These are phyloP conservation scores for Margarornis squamiger DNA, from an alignment of 2,797 vertebrate species.

Conservation along the genomic window DNA sequence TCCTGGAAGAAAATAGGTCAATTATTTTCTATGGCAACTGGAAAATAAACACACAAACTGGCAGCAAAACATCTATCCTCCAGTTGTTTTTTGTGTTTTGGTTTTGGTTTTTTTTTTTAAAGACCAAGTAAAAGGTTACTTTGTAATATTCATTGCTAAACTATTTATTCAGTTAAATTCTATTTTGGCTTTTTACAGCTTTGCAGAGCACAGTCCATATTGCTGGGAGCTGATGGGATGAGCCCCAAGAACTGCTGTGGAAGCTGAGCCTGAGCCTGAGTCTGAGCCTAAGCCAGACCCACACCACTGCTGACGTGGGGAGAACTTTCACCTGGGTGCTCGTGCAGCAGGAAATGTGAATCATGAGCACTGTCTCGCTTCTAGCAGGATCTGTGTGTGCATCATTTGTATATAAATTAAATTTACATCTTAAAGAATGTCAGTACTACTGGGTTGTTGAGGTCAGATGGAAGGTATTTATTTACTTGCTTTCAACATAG, in stretches of 20 bases:
- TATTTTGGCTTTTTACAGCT: conserved; percentile 37
- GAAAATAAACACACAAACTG: conserved; percentile 77
- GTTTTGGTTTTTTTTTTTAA: not conserved
- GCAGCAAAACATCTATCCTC: conserved; percentile 56
- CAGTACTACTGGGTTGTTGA: not conserved
- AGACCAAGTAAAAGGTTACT: conserved; percentile 59
- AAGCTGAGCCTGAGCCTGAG: not conserved
- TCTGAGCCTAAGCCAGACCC: not conserved
- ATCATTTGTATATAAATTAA: not conserved
- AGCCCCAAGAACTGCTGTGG: not conserved
- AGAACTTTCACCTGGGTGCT: not conserved
- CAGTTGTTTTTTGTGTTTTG: not conserved
- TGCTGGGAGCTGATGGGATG: conserved; percentile 2
- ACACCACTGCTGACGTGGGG: not conserved
- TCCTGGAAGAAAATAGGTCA: conserved; percentile 75
- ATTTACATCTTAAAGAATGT: not conserved
- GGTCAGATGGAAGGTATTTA: not conserved
- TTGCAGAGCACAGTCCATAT: not conserved
- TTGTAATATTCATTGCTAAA: conserved; percentile 52
- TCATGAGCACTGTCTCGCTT: not conserved
- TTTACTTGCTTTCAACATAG: not conserved
- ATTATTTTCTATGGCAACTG: conserved; percentile 81
- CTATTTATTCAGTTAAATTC: conserved; percentile 70
- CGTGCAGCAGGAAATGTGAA: not conserved
- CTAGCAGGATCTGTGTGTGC: not conserved